phyloP scores from a whole-genome alignment of 1,140 invertebrate species.

The Pomacea maculata region DNA sequence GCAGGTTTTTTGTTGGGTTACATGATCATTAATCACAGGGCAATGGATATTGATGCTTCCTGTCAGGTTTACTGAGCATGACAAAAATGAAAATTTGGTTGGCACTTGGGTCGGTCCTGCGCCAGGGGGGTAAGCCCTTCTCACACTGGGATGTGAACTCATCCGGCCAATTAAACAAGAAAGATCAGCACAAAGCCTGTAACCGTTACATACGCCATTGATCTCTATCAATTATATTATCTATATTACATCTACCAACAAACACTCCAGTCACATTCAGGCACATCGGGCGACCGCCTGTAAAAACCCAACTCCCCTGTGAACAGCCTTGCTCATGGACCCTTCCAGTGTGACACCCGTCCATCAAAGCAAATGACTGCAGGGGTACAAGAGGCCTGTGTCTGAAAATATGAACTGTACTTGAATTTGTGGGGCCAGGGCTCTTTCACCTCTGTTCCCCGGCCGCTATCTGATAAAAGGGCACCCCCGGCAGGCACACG shows the following conservation, averaged over 20 bases:
- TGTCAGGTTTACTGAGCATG: slow-evolving; percentile 61
- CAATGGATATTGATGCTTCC: slow-evolving; percentile 62
- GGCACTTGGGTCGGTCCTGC: slow-evolving; percentile 53
- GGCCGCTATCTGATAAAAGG: slow-evolving; percentile 30
- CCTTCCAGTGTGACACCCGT: slow-evolving; percentile 61
- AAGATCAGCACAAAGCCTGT: too few relatives aligned
- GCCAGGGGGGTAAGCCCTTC: slow-evolving; percentile 16
- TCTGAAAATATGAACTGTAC: slow-evolving; percentile 54
- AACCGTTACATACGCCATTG: too few relatives aligned
- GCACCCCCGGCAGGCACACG: slow-evolving; percentile 10
- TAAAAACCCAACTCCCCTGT: slow-evolving; percentile 35
- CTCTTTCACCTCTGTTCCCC: slow-evolving; percentile 22
- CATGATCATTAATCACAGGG: slow-evolving; percentile 60
- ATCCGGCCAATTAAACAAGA: too few relatives aligned
- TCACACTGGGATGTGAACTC: too few relatives aligned
- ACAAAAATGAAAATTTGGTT: slow-evolving; percentile 61
- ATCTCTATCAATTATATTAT: too few relatives aligned
- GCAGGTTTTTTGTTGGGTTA: slow-evolving; percentile 46
- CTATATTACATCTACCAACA: too few relatives aligned
- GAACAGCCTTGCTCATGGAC: slow-evolving; percentile 38
- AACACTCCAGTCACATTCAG: too few relatives aligned
- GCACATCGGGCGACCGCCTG: not conserved
- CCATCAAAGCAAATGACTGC: slow-evolving; percentile 60
- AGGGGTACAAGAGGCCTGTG: slow-evolving; percentile 50
- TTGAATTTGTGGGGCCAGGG: slow-evolving; percentile 47